phyloP scores from a whole-genome alignment of 2,888 invertebrate species.

The Drosophila hamatofila region DNA sequence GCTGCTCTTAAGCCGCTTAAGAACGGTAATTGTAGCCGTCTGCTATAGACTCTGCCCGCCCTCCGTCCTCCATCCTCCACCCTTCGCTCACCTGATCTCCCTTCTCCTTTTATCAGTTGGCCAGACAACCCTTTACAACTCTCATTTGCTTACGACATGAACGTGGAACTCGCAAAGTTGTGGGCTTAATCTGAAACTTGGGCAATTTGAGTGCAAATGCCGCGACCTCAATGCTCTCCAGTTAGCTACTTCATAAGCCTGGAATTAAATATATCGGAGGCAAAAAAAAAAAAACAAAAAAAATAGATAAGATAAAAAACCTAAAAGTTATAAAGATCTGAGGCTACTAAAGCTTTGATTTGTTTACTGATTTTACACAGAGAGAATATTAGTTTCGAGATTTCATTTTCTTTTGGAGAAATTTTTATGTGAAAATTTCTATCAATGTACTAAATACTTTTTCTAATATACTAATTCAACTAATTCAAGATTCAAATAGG shows the following conservation, averaged over 20 bases:
- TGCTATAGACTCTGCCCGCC: background rate
- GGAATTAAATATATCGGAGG: background rate
- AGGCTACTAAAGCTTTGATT: background rate
- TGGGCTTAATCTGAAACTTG: constrained; percentile 2
- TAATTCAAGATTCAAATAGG: no score
- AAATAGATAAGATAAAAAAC: no score
- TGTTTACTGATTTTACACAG: no score
- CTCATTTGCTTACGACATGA: constrained; percentile 19
- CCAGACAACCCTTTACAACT: constrained; percentile 50
- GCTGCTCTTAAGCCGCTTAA: constrained; percentile 66
- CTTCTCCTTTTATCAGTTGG: constrained; percentile 8
- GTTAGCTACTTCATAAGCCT: background rate
- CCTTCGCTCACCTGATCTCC: background rate
- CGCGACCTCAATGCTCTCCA: background rate
- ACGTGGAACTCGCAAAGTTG: constrained; percentile 10
- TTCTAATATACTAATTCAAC: no score
- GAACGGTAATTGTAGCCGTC: constrained; percentile 61
- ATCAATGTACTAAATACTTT: no score
- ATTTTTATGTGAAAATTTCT: no score
- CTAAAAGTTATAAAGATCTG: background rate
- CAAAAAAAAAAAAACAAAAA: background rate
- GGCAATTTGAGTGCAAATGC: constrained; percentile 20
- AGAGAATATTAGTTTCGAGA: no score
- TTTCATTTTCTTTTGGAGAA: no score
- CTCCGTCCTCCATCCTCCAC: no score